phyloP scores from a whole-genome alignment of 2,113 vertebrate species.

The Ceyx margarethae region DNA sequence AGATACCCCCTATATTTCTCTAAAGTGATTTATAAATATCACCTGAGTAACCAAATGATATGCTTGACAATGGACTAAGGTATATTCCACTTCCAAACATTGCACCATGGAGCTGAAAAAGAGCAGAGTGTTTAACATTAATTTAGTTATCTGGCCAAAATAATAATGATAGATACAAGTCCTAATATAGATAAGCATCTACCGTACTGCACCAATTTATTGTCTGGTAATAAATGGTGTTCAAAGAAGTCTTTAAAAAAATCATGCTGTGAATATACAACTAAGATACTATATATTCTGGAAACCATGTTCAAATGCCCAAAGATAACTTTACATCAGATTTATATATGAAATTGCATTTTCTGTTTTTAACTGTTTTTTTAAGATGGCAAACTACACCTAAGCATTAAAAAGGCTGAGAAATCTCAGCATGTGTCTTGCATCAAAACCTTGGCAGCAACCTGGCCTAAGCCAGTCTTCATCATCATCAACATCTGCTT shows the following conservation, averaged over 20 bases:
- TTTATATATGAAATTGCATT: neutral
- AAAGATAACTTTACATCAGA: neutral
- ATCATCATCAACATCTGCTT: neutral
- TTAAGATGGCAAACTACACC: neutral
- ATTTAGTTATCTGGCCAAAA: neutral
- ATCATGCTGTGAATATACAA: neutral
- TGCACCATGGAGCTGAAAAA: slow-evolving; percentile 86
- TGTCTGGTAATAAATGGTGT: neutral
- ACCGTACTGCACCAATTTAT: neutral
- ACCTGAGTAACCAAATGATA: slow-evolving; percentile 96
- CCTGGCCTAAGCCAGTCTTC: neutral
- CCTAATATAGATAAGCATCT: neutral
- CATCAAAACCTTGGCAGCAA: neutral
- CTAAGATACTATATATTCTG: neutral
- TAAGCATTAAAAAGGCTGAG: neutral
- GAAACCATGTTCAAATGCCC: neutral
- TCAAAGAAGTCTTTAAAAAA: neutral
- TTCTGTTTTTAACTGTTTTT: neutral
- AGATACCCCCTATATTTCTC: neutral
- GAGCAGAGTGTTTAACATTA: neutral
- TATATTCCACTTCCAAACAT: slow-evolving; percentile 93
- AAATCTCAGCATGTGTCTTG: neutral
- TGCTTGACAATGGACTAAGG: slow-evolving; percentile 92
- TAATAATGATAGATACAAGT: neutral
- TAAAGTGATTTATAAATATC: slow-evolving; percentile 50